A percentile compares a stretch with the other conserved stretches of the same genome.
phyloP scores from a whole-genome alignment of 2,888 invertebrate species.

The Chalcis sispes region DNA sequence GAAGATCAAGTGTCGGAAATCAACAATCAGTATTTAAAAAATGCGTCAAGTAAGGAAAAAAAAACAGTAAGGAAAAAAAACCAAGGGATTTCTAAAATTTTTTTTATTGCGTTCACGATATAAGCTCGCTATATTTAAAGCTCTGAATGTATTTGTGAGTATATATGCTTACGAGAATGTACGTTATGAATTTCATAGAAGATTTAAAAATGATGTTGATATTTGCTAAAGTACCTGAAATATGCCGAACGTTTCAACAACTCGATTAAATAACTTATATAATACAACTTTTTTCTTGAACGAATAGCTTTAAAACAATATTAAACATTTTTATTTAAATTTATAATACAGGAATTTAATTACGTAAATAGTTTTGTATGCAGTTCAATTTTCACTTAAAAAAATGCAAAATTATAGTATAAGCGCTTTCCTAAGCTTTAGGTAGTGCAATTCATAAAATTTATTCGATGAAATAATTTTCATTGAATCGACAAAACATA shows the following conservation, averaged over 20 bases:
- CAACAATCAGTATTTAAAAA: not conserved
- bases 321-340: not conserved
- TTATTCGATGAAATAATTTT: no score
- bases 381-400: no score
- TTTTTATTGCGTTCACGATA: not conserved
- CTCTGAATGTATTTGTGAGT: not conserved
- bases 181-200: constrained; percentile 20
- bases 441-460: no score
- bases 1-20: no score
- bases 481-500: no score
- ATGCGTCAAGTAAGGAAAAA: constrained; percentile 6
- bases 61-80: no score
- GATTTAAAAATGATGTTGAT: constrained; percentile 31
- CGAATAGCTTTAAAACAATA: not conserved
- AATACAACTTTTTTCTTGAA: not conserved
- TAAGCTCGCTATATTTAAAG: constrained; percentile 10
- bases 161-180: not conserved
- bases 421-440: no score
- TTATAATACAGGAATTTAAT: no score
- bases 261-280: constrained; percentile 1
- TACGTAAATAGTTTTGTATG: no score
- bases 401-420: no score
- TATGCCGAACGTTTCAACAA: not conserved
- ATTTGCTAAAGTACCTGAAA: constrained; percentile 34
- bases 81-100: constrained; percentile 19